Percentiles rank a stretch among this genome's conserved stretches.
phyloP scores from a whole-genome alignment of 1,140 invertebrate species.

The Heliconius congener region DNA sequence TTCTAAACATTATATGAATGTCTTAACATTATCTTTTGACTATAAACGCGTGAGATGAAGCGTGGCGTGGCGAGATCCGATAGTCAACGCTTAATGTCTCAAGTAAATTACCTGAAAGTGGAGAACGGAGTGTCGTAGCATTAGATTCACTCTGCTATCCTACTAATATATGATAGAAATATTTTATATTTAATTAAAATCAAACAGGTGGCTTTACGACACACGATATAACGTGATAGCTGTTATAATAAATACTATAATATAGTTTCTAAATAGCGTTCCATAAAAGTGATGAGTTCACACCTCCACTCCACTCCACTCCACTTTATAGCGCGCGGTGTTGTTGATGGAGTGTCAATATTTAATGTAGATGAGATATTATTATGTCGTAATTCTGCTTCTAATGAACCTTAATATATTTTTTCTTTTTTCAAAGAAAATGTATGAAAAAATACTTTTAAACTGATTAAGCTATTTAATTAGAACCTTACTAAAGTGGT shows the following conservation, averaged over 20 bases:
- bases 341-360: not conserved
- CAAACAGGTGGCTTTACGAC: not conserved
- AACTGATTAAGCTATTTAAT: not conserved
- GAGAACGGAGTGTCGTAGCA: not conserved
- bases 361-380: not conserved
- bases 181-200: not conserved
- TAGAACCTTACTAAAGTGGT: not conserved
- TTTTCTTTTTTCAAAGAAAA: not conserved
- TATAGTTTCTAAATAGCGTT: not conserved
- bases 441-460: too few species aligned
- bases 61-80: not conserved
- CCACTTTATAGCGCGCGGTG: not conserved
- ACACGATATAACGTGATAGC: not conserved
- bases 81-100: not conserved
- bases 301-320: not conserved
- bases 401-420: not conserved
- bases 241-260: not conserved
- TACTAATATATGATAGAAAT: too few species aligned
- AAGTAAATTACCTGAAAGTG: not conserved
- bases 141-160: not conserved
- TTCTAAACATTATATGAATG: too few species aligned
- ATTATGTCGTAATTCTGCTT: not conserved
- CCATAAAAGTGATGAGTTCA: constrained; percentile 3
- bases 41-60: not conserved
- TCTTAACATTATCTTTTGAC: too few species aligned